phyloP scores from a whole-genome alignment of 2,797 vertebrate species.

The Pterois miles region DNA sequence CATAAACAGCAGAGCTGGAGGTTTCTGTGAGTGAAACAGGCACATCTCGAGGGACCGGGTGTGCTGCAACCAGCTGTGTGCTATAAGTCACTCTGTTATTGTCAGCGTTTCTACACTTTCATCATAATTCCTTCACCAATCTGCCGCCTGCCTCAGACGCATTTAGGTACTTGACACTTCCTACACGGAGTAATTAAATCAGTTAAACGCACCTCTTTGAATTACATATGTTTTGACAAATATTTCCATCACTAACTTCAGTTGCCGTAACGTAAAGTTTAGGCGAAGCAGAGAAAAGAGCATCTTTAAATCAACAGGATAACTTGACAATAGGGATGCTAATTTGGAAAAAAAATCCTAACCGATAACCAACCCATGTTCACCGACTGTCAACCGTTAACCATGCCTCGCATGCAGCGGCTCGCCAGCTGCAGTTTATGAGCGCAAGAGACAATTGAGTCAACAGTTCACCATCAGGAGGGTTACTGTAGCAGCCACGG shows the following conservation, averaged over 20 bases:
- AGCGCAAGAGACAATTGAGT: too few relatives aligned
- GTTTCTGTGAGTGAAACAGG: conserved; percentile 48
- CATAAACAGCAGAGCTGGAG: conserved; percentile 39
- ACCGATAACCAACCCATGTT: too few relatives aligned
- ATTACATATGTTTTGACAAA: conserved; percentile 22
- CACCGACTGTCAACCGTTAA: too few relatives aligned
- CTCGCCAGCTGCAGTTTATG: too few relatives aligned
- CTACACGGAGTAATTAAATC: conserved; percentile 65
- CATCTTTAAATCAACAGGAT: conserved; percentile 29
- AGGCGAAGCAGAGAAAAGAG: conserved; percentile 17
- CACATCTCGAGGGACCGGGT: conserved; percentile 50
- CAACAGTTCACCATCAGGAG: too few relatives aligned
- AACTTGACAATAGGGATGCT: too few relatives aligned
- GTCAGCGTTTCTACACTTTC: conserved; percentile 67
- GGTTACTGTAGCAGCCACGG: too few relatives aligned
- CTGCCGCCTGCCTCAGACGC: conserved; percentile 48
- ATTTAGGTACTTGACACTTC: conserved; percentile 61
- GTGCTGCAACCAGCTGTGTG: conserved; percentile 43
- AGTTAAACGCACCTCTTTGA: conserved; percentile 46
- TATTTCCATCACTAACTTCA: conserved; percentile 23
- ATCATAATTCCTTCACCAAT: conserved; percentile 51
- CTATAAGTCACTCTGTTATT: conserved; percentile 51
- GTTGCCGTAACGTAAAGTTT: conserved; percentile 36
- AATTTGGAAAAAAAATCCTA: too few relatives aligned
- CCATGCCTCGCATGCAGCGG: too few relatives aligned